Base-by-base conservation (phyloP, 2,113 vertebrate genomes). In the Pterocles orientalis region DNA sequence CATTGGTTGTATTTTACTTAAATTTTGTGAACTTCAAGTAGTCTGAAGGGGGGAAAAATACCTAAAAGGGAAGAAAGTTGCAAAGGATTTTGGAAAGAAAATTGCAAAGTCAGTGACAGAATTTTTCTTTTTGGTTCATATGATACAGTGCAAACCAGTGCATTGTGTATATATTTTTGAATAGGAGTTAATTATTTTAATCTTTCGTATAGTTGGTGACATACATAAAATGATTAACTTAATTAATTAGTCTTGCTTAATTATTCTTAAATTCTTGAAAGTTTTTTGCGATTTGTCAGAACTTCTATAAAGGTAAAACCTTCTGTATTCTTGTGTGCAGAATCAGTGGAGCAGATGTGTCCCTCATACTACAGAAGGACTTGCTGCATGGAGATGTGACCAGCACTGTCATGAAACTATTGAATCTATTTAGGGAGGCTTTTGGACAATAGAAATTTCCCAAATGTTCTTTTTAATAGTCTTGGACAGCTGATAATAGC, bases 321-420 rank as follows among this genome's bases (percentile, higher is more conserved):
- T 54, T 12, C 13, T 45, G 2, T 45, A 20, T 45, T 11, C 4
- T 62, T 66, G 13, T 50, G 66, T 66, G 15, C 17, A 50, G 11
- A 86, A 19, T 19, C 19, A 36, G 12, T 8, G 7, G 13, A 12
- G 3, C 6, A 36, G 8, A 3, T 60, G 8, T 36, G 21, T 33
- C 29, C 18, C 10, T 77, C 15, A 43, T 25, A 31, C 6, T 66
- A 8, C 48, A 81, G 47, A 71, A n/a, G 33, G 17, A 62, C 23
- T 58, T 77, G 8, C 24, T 71, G 25, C 12, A 23, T 9, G 34
- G 6, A 14, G 0, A 3, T 56, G 25, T 0, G 0, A 82, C 14
- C 33, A 47, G 12, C 33, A 15, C 10, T 58, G 25, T 31, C 23
- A 51, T 58, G 16, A 62, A 58, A 41, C 3, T 34, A 7, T 24